Percentiles rank a stretch among this genome's conserved stretches.
Conservation (phyloP, 2,797 vertebrate species). For the Eupleurogrammus muticus region DNA sequence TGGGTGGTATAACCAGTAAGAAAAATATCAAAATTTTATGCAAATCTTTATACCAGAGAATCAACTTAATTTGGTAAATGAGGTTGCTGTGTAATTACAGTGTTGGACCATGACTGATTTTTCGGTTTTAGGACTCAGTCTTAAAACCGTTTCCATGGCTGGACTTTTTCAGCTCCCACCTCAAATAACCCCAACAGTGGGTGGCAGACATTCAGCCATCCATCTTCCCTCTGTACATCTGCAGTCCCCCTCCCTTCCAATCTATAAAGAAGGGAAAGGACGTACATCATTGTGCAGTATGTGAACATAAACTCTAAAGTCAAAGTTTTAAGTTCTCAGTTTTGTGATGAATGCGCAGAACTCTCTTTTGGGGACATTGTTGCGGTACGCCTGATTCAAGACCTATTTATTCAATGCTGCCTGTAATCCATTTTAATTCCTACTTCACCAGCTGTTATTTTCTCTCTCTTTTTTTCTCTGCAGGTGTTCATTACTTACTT, state of each 20-base stretch:
- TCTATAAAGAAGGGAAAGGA: constrained; percentile 26
- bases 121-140: constrained; percentile 30
- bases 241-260: constrained; percentile 20
- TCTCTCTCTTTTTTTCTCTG: constrained; percentile 2
- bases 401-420: not conserved
- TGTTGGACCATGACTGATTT: constrained; percentile 36
- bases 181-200: constrained; percentile 39
- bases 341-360: constrained; percentile 25
- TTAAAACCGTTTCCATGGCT: constrained; percentile 20
- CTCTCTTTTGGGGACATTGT: not conserved
- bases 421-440: constrained; percentile 1
- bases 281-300: constrained; percentile 30
- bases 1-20: not conserved
- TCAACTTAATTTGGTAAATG: constrained; percentile 11
- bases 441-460: constrained; percentile 16
- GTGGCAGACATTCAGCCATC: constrained; percentile 33
- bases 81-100: constrained; percentile 17
- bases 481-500: constrained; percentile 33
- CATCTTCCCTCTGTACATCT: constrained; percentile 29
- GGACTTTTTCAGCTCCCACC: constrained; percentile 31
- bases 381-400: constrained; percentile 8
- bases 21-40: constrained; percentile 2
- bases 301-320: constrained; percentile 37
- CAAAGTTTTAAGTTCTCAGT: constrained; percentile 23
- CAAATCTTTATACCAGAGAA: not conserved